Conservation (phyloP, 53 echinoderm and acorn worm genomes). For the Arbacia lixula region DNA sequence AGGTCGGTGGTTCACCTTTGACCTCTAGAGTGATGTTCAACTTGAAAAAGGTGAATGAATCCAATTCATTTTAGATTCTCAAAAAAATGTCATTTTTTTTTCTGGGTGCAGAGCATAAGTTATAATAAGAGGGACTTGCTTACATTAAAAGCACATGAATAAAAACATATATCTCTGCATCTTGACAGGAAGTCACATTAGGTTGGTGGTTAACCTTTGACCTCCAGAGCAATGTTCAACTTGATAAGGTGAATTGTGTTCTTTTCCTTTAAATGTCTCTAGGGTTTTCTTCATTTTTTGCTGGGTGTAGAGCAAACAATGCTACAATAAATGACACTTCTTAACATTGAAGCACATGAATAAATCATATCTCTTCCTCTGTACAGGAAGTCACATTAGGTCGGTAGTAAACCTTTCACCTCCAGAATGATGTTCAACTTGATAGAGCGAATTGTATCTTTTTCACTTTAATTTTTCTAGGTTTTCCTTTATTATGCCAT, state of each 20-base stretch:
- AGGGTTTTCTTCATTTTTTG: too few relatives aligned
- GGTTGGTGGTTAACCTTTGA: slow-evolving; percentile 7
- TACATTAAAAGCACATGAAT: too few relatives aligned
- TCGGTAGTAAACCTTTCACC: slow-evolving; percentile 8
- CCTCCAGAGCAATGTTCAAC: neutral
- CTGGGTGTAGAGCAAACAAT: too few relatives aligned
- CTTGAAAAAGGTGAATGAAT: neutral
- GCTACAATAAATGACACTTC: too few relatives aligned
- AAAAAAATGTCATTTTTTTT: too few relatives aligned
- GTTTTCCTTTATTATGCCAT: too few relatives aligned
- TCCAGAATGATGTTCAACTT: neutral
- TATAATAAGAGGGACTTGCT: too few relatives aligned
- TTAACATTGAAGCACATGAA: too few relatives aligned
- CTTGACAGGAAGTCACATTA: slow-evolving; percentile 38
- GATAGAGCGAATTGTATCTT: neutral
- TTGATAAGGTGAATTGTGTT: neutral
- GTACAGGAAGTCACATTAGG: slow-evolving; percentile 36
- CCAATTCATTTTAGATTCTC: too few relatives aligned
- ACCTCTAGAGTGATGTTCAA: slow-evolving; percentile 5
- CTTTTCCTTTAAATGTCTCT: too few relatives aligned
- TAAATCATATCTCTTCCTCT: neutral
- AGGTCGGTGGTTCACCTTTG: slow-evolving; percentile 7
- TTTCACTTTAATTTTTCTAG: too few relatives aligned
- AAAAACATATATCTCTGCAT: neutral
- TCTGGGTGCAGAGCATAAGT: too few relatives aligned